These are phyloP conservation scores for Napeogenes sylphis DNA, from an alignment of 2,888 invertebrate species.

Conservation along the genomic window DNA sequence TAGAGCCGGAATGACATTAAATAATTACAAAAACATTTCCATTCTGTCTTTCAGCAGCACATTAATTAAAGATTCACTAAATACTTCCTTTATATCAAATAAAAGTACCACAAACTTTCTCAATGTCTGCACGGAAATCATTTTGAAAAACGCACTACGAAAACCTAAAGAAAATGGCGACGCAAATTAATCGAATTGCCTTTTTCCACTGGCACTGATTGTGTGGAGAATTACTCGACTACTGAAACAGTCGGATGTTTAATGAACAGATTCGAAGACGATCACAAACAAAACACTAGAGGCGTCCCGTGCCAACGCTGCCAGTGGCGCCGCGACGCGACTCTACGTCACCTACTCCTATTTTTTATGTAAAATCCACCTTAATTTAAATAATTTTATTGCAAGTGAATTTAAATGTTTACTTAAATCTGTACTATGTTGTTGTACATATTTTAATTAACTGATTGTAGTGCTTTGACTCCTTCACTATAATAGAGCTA, in stretches of 20 bases:
- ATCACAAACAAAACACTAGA: conserved; percentile 60
- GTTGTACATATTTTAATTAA: not conserved
- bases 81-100: conserved; percentile 72
- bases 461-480: not conserved
- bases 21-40: conserved; percentile 55
- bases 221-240: conserved; percentile 62
- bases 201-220: conserved; percentile 58
- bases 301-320: conserved; percentile 64
- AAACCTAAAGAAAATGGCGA: conserved; percentile 44
- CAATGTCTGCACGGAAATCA: conserved; percentile 56
- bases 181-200: conserved; percentile 40
- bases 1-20: conserved; percentile 34
- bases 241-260: conserved; percentile 70
- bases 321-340: conserved; percentile 60
- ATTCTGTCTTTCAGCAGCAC: conserved; percentile 66
- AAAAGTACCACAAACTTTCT: conserved; percentile 64
- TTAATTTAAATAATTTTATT: conserved; percentile 11
- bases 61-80: conserved; percentile 71
- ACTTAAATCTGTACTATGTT: not conserved
- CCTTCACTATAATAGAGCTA: no score
- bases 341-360: conserved; percentile 52
- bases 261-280: conserved; percentile 71
- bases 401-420: not conserved
- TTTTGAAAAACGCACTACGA: conserved; percentile 33
- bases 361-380: conserved; percentile 49